Percentiles rank a stretch among this genome's conserved stretches.
phyloP scores from a whole-genome alignment of 2,113 vertebrate species.

The Leptobrachium leishanense region DNA sequence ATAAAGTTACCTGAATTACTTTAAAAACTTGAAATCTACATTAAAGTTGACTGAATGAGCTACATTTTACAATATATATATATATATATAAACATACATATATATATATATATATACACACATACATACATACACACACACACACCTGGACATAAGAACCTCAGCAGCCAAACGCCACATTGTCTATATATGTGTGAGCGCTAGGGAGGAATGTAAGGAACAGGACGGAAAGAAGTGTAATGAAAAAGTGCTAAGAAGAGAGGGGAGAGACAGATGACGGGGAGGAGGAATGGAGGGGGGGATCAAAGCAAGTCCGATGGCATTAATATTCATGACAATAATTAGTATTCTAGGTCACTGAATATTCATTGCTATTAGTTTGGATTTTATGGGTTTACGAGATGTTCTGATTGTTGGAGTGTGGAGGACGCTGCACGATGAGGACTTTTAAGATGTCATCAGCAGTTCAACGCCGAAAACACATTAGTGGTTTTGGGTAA shows the following conservation, averaged over 20 bases:
- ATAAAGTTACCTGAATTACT: too few relatives aligned
- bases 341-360: slow-evolving; percentile 99
- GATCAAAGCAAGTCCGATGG: slow-evolving; percentile 80
- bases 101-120: too few relatives aligned
- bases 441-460: slow-evolving; percentile 73
- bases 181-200: background rate
- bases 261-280: slow-evolving; percentile 47
- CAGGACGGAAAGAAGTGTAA: background rate
- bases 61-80: too few relatives aligned
- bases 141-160: too few relatives aligned
- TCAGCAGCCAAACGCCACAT: too few relatives aligned
- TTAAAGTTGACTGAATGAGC: too few relatives aligned
- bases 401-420: slow-evolving; percentile 83
- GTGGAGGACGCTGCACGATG: slow-evolving; percentile 79
- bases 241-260: slow-evolving; percentile 21
- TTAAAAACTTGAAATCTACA: too few relatives aligned
- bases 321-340: slow-evolving; percentile 99
- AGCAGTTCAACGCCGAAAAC: slow-evolving; percentile 69
- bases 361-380: slow-evolving; percentile 99
- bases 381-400: slow-evolving; percentile 87
- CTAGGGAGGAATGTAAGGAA: background rate
- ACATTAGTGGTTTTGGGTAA: slow-evolving; percentile 59
- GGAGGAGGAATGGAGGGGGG: slow-evolving; percentile 63
- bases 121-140: too few relatives aligned
- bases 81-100: too few relatives aligned